These are phyloP conservation scores for Dolichotis patagonum DNA, from an alignment of 2,113 vertebrate species.

Conservation along the genomic window DNA sequence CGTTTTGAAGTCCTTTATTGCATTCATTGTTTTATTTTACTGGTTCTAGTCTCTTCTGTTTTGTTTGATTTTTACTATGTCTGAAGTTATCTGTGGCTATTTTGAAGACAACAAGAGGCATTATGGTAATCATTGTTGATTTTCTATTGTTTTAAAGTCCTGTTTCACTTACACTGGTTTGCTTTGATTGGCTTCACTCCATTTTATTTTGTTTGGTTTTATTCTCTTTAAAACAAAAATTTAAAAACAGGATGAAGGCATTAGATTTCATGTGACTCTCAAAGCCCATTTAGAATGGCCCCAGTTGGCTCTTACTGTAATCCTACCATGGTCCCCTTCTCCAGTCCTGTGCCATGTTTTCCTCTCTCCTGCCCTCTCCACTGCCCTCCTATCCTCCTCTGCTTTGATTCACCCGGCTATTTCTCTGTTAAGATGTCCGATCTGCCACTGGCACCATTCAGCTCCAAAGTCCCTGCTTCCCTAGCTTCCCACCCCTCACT, in stretches of 20 bases:
- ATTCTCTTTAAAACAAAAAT: too few species aligned
- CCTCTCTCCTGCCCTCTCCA: background rate
- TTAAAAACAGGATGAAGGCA: background rate
- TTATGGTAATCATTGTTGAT: too few species aligned
- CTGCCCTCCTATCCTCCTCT: background rate
- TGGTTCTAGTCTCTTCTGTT: too few species aligned
- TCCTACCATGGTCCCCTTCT: background rate
- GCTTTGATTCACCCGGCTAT: background rate
- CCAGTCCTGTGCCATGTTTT: background rate
- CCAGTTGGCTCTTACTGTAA: background rate
- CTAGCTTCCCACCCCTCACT: rapidly evolving
- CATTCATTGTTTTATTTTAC: too few species aligned
- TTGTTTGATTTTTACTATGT: too few species aligned
- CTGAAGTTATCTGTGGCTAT: too few species aligned
- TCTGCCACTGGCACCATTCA: rapidly evolving
- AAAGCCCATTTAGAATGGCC: background rate
- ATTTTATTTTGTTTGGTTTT: too few species aligned
- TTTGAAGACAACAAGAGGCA: too few species aligned
- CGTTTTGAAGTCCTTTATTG: too few species aligned
- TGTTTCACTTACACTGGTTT: too few species aligned
- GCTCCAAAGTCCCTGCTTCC: background rate
- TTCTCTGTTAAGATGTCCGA: background rate
- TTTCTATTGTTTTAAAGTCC: too few species aligned
- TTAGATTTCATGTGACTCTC: background rate
- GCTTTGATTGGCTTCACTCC: too few species aligned